Evolutionary conservation across 2,113 vertebrate species (phyloP).

Genomic region (Dipodomys merriami): DNA sequence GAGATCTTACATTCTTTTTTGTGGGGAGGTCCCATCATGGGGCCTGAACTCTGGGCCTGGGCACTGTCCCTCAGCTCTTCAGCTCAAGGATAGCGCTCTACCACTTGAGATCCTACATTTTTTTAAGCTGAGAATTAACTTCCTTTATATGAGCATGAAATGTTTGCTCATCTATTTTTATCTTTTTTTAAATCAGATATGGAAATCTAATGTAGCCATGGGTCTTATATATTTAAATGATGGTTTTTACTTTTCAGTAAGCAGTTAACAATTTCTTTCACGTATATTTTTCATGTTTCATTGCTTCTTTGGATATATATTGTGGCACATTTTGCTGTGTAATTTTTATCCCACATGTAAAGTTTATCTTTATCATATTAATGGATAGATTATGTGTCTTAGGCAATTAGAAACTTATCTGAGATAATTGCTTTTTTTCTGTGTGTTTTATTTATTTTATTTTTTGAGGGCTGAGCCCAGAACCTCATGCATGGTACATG

Average conservation of each 20-base stretch:
- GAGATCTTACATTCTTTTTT: background rate
- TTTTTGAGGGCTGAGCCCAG: background rate
- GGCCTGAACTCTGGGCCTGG: too few relatives aligned
- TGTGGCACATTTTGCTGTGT: background rate
- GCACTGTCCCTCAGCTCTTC: too few relatives aligned
- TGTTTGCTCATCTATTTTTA: background rate
- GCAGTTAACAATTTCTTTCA: background rate
- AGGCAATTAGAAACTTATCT: background rate
- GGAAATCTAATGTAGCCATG: background rate
- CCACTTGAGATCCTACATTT: too few relatives aligned
- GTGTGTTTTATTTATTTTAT: background rate
- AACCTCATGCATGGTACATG: background rate
- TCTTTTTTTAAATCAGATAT: background rate
- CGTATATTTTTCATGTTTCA: background rate
- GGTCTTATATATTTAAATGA: background rate
- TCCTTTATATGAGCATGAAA: conserved; percentile 16
- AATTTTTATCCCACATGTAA: background rate
- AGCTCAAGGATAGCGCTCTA: too few relatives aligned
- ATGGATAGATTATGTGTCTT: background rate
- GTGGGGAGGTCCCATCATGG: background rate
- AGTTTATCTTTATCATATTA: background rate
- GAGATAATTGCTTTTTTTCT: background rate
- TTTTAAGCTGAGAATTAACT: background rate
- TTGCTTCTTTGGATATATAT: background rate
- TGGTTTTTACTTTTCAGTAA: background rate